Percentiles rank a stretch among this genome's conserved stretches.
These are phyloP conservation scores for Endomychus coccineus DNA, from an alignment of 2,888 invertebrate species.

Conservation along the genomic window DNA sequence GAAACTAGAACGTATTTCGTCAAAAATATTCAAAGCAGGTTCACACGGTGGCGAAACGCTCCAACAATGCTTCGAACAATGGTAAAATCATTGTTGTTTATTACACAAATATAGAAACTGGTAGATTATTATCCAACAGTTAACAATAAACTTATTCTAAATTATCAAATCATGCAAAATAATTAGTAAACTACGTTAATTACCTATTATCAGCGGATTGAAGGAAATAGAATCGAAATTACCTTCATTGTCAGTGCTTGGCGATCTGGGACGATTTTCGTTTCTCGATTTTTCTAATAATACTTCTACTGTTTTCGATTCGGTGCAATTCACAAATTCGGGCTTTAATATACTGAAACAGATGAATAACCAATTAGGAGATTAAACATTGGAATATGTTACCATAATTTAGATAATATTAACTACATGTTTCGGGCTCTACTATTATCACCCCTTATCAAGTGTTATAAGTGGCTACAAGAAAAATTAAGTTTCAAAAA, in stretches of 20 bases:
- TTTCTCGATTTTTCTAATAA: conserved; percentile 71
- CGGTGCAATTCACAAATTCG: conserved; percentile 54
- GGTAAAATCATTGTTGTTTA: conserved; percentile 16
- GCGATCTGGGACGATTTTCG: conserved; percentile 46
- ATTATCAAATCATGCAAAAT: no score
- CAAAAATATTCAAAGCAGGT: conserved; percentile 19
- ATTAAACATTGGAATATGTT: no score
- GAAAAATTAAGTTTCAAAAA: no score
- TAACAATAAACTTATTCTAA: no score
- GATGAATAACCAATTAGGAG: no score
- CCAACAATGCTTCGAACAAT: conserved; percentile 20
- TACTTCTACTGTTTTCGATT: conserved; percentile 61
- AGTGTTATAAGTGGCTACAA: no score
- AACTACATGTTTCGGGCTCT: no score
- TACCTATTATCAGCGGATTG: no score
- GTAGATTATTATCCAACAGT: no score
- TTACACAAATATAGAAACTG: conserved; percentile 9
- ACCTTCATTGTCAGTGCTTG: conserved; percentile 30
- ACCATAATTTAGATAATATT: no score
- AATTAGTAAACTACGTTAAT: neutral
- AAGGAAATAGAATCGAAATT: conserved; percentile 2
- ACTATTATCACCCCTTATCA: no score
- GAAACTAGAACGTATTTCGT: conserved; percentile 16
- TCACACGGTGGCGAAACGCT: conserved; percentile 19
- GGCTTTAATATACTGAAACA: conserved; percentile 66